Evolutionary conservation across 2,888 invertebrate species (phyloP).

Genomic region (Hypercompe scribonia): DNA sequence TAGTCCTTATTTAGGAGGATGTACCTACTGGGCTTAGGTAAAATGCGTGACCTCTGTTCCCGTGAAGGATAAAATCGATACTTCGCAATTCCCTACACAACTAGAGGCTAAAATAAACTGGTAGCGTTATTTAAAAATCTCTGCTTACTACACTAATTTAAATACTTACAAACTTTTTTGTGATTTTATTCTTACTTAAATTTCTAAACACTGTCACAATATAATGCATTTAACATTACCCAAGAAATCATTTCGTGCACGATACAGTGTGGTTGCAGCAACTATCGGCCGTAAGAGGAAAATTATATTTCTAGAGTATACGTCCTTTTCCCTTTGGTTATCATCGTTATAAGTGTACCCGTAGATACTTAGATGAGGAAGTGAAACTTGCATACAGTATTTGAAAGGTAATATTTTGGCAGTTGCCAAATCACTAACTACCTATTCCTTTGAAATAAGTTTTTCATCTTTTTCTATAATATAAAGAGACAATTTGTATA

Average conservation of each 20-base stretch:
- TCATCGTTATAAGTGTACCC: conserved; percentile 25
- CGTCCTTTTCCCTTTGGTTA: conserved; percentile 33
- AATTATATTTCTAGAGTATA: conserved; percentile 43
- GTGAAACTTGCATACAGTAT: conserved; percentile 14
- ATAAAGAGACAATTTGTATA: neutral
- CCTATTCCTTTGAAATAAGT: neutral
- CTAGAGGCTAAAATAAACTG: conserved; percentile 21
- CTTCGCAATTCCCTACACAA: conserved; percentile 22
- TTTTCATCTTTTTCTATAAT: neutral
- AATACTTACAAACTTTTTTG: neutral
- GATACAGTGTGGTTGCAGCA: conserved; percentile 20
- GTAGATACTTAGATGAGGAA: too few relatives aligned
- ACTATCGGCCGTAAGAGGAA: conserved; percentile 25
- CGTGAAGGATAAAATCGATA: conserved; percentile 33
- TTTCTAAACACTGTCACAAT: conserved; percentile 25
- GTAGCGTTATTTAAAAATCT: conserved; percentile 27
- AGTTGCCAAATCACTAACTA: conserved; percentile 13
- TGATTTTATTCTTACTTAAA: conserved; percentile 27
- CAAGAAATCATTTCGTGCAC: conserved; percentile 16
- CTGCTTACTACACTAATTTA: neutral
- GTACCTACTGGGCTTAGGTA: conserved; percentile 26
- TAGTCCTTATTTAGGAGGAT: conserved; percentile 23
- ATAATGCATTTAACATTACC: conserved; percentile 31
- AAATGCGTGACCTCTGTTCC: conserved; percentile 34
- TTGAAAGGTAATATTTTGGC: conserved; percentile 26